Conservation (phyloP, 2,113 vertebrate species). For the Cinclus mexicanus region DNA sequence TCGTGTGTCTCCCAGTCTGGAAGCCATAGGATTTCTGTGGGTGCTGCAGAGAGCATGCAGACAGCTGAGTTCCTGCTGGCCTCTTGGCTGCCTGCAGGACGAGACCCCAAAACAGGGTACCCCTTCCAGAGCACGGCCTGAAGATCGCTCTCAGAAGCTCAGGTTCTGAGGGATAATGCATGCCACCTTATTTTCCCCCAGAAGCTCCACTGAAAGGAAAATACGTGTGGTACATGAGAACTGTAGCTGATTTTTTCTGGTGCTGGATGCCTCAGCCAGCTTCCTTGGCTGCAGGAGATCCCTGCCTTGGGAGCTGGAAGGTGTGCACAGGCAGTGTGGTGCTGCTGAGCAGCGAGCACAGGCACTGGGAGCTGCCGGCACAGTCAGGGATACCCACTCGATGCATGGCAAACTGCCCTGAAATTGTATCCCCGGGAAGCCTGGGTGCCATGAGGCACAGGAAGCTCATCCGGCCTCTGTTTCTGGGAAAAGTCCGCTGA, state of each 20-base stretch:
- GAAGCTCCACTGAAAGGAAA: not conserved
- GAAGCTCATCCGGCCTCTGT: not conserved
- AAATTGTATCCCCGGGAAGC: not conserved
- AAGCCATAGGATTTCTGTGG: not conserved
- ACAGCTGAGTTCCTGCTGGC: not conserved
- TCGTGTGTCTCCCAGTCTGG: not conserved
- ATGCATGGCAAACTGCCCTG: not conserved
- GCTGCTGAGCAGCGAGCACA: not conserved
- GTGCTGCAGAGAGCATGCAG: not conserved
- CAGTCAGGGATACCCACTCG: fast-evolving
- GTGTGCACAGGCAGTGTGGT: fast-evolving
- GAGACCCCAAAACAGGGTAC: not conserved
- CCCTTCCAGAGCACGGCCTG: not conserved
- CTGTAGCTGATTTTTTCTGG: not conserved
- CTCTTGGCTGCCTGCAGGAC: not conserved
- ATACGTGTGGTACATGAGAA: not conserved
- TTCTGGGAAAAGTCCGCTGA: not conserved
- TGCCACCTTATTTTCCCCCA: fast-evolving
- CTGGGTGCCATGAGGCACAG: not conserved
- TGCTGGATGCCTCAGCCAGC: not conserved
- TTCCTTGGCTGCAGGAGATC: not conserved
- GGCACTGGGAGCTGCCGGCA: not conserved
- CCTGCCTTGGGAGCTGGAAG: not conserved
- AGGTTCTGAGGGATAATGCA: not conserved
- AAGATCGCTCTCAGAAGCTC: not conserved